Evolutionary conservation across 2,797 vertebrate genomes (phyloP).

Genomic region (Xiphophorus birchmanni): DNA sequence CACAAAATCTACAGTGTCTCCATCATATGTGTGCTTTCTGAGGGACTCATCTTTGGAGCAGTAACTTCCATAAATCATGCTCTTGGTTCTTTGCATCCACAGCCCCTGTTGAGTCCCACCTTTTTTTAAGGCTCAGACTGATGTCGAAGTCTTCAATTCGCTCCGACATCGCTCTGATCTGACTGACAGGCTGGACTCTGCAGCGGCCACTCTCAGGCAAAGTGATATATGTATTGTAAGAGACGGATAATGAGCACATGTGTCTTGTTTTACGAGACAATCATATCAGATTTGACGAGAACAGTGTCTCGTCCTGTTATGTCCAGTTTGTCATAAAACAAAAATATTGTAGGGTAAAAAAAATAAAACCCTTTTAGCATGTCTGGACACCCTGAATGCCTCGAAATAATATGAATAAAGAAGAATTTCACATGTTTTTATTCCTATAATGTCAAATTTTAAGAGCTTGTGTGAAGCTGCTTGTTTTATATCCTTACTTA

Average conservation of each 20-base stretch:
- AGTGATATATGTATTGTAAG: background rate
- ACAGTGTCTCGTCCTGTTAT: background rate
- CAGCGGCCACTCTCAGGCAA: background rate
- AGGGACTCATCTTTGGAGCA: slow-evolving; percentile 6
- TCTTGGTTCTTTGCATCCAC: slow-evolving; percentile 1
- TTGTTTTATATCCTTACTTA: background rate
- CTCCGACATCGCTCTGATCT: background rate
- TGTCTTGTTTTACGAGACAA: background rate
- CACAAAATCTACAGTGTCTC: background rate
- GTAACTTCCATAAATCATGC: background rate
- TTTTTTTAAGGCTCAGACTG: slow-evolving; percentile 14
- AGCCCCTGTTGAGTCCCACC: slow-evolving; percentile 9
- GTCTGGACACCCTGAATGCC: background rate
- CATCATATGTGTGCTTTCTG: background rate
- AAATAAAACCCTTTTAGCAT: background rate
- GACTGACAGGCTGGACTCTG: background rate
- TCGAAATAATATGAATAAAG: background rate
- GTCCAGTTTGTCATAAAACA: background rate
- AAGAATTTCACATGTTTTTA: background rate
- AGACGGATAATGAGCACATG: background rate
- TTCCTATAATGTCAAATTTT: background rate
- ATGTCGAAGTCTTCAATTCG: background rate
- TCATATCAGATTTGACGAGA: background rate
- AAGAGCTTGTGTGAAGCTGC: background rate
- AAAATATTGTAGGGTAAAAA: background rate